Evolutionary conservation across 2,888 invertebrate genomes (phyloP).

Genomic region (Lydus trimaculatus): DNA sequence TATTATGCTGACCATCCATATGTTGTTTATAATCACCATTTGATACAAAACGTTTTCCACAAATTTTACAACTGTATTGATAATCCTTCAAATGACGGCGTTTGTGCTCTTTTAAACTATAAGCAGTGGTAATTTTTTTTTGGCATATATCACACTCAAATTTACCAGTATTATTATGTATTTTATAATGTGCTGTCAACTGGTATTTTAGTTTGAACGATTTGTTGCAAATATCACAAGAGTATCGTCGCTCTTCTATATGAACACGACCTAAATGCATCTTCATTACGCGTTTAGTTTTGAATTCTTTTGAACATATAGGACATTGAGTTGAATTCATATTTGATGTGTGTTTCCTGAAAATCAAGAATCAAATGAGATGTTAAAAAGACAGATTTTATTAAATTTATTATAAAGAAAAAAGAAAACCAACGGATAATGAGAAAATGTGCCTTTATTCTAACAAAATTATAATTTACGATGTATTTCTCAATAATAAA

Average conservation of each 20-base stretch:
- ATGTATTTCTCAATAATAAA: too few relatives aligned
- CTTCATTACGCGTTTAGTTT: not conserved
- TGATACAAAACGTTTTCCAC: slow-evolving; percentile 44
- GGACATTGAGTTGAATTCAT: not conserved
- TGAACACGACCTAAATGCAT: not conserved
- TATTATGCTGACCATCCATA: not conserved
- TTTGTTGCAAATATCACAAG: slow-evolving; percentile 20
- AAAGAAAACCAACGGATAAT: not conserved
- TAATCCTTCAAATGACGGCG: slow-evolving; percentile 64
- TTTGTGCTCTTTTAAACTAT: slow-evolving; percentile 61
- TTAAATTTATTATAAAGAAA: too few relatives aligned
- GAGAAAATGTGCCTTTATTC: not conserved
- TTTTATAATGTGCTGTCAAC: slow-evolving; percentile 32
- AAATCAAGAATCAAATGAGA: not conserved
- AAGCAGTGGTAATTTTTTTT: slow-evolving; percentile 59
- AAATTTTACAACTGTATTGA: slow-evolving; percentile 61
- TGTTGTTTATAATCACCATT: slow-evolving; percentile 40
- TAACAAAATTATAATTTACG: too few relatives aligned
- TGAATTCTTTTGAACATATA: not conserved
- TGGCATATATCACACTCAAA: slow-evolving; percentile 64
- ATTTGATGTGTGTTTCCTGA: not conserved
- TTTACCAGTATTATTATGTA: slow-evolving; percentile 22
- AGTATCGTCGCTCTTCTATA: slow-evolving; percentile 13
- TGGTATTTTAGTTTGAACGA: slow-evolving; percentile 36
- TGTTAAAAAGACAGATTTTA: not conserved